A percentile compares a stretch with the other conserved stretches of the same genome.
Conservation (phyloP, 2,797 vertebrate species). For the Telmatherina bonti region DNA sequence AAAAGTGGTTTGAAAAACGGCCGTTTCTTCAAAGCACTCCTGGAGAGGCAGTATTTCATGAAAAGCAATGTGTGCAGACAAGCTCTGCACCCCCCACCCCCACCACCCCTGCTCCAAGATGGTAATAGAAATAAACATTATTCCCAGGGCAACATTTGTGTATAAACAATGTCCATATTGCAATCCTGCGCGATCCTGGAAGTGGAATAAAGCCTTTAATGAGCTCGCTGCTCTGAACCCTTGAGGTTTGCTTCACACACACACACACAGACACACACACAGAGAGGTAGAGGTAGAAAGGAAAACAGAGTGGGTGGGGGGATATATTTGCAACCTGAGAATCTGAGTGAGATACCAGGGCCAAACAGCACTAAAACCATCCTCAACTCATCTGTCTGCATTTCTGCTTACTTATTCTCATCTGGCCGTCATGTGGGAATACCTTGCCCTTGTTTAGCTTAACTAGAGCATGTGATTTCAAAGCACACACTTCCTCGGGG, state of each 20-base stretch:
- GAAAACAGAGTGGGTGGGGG: constrained; percentile 10
- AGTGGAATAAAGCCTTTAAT: constrained; percentile 84
- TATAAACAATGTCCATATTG: constrained; percentile 83
- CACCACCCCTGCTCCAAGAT: constrained; percentile 56
- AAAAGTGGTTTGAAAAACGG: constrained; percentile 57
- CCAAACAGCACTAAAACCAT: constrained; percentile 63
- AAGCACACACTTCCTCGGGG: constrained; percentile 75
- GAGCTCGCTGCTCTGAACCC: constrained; percentile 81
- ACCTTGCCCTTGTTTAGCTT: constrained; percentile 81
- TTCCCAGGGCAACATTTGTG: constrained; percentile 82
- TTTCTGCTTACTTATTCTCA: constrained; percentile 74
- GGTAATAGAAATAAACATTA: constrained; percentile 81
- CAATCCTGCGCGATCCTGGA: constrained; percentile 78
- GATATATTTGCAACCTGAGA: constrained; percentile 68
- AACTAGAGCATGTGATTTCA: constrained; percentile 83
- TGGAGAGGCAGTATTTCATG: constrained; percentile 75
- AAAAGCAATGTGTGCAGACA: constrained; percentile 75
- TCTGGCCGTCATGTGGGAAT: constrained; percentile 79
- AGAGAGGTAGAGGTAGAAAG: constrained; percentile 39
- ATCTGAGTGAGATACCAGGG: constrained; percentile 58
- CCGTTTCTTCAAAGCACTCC: constrained; percentile 69
- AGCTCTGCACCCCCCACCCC: constrained; percentile 43
- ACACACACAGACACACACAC: constrained; percentile 41
- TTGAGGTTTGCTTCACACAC: constrained; percentile 71
- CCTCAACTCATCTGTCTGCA: constrained; percentile 65